Evolutionary conservation across 2,797 vertebrate genomes (phyloP).

Genomic region (Notolepis coatsorum): DNA sequence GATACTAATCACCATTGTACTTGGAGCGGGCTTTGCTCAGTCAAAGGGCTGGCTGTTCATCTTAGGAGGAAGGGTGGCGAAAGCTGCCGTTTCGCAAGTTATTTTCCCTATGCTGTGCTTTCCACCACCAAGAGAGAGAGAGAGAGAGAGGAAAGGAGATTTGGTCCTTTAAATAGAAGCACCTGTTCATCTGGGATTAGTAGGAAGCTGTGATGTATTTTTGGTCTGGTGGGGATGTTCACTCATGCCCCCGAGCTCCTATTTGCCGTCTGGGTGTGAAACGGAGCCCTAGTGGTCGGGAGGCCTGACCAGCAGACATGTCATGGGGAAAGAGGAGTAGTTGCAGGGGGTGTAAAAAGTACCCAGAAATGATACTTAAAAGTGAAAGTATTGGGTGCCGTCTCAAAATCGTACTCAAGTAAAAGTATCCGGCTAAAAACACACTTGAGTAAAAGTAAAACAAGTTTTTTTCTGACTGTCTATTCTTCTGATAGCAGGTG

Average conservation of each 20-base stretch:
- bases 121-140: conserved; percentile 34
- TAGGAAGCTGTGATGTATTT: conserved; percentile 76
- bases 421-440: too few relatives aligned
- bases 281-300: conserved; percentile 2
- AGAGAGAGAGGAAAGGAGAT: conserved; percentile 53
- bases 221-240: conserved; percentile 64
- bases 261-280: conserved; percentile 46
- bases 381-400: too few relatives aligned
- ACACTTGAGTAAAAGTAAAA: too few relatives aligned
- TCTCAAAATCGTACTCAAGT: too few relatives aligned
- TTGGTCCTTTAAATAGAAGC: conserved; percentile 83
- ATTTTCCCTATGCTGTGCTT: conserved; percentile 48
- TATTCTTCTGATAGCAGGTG: too few relatives aligned
- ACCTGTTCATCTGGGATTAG: conserved; percentile 86
- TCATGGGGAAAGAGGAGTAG: neutral
- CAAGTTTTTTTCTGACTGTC: too few relatives aligned
- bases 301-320: too few relatives aligned
- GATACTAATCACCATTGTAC: conserved; percentile 12
- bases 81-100: conserved; percentile 49
- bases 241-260: conserved; percentile 43
- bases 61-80: conserved; percentile 39
- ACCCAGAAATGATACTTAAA: neutral
- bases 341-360: too few relatives aligned
- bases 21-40: conserved; percentile 21
- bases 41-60: neutral